These are phyloP conservation scores for Anagrus nilaparvatae DNA, from an alignment of 1,140 invertebrate genomes.

Conservation along the genomic window DNA sequence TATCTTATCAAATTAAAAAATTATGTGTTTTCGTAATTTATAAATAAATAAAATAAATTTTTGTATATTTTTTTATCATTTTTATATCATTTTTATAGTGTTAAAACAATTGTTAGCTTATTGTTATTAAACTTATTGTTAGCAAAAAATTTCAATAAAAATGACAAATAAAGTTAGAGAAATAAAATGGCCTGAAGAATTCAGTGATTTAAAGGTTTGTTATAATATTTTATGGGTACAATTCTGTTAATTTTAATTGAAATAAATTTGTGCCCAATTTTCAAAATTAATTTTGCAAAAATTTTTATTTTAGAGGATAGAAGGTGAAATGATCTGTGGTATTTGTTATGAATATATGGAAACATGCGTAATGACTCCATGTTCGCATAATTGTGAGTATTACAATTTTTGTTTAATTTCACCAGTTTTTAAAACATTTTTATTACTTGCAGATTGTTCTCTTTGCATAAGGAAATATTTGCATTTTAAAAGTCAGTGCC, in stretches of 20 bases:
- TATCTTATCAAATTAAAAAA: too few relatives aligned
- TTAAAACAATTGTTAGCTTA: too few relatives aligned
- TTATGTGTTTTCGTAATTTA: too few relatives aligned
- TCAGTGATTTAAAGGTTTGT: constrained; percentile 21
- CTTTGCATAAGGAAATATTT: constrained; percentile 47
- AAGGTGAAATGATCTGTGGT: constrained; percentile 34
- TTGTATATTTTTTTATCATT: too few relatives aligned
- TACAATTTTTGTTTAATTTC: constrained; percentile 3
- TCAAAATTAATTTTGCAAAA: not conserved
- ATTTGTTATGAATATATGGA: constrained; percentile 43
- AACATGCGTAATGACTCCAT: constrained; percentile 37
- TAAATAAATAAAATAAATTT: too few relatives aligned
- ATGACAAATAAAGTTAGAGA: constrained; percentile 12
- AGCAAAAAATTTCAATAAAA: too few relatives aligned
- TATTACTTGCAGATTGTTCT: constrained; percentile 43
- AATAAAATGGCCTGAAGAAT: constrained; percentile 22
- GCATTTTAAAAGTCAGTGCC: constrained; percentile 45
- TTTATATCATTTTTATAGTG: too few relatives aligned
- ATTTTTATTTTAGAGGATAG: constrained; percentile 32
- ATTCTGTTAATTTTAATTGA: constrained; percentile 1
- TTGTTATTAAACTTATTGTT: too few relatives aligned
- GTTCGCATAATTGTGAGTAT: constrained; percentile 42
- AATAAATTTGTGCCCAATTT: not conserved
- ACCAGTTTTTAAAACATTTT: constrained; percentile 3
- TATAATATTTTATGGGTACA: not conserved